These are phyloP conservation scores for Drosophila quadrilineata DNA, from an alignment of 1,140 invertebrate genomes.

Conservation along the genomic window DNA sequence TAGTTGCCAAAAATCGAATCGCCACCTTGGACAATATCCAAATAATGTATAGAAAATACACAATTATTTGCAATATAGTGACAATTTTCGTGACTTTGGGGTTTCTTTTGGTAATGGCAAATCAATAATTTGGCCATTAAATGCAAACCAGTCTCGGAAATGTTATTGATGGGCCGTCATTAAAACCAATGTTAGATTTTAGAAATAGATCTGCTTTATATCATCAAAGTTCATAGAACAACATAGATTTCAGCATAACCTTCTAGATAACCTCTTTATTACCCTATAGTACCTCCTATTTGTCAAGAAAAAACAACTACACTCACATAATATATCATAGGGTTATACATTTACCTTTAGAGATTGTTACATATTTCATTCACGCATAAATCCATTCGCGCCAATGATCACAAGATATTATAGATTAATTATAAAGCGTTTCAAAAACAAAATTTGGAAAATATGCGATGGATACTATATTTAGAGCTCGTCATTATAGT, in stretches of 20 bases:
- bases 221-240: no score
- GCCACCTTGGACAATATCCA: not conserved
- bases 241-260: no score
- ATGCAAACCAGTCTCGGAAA: slow-evolving; percentile 37
- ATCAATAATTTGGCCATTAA: slow-evolving; percentile 58
- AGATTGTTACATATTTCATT: slow-evolving; percentile 52
- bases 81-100: not conserved
- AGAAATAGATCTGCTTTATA: no score
- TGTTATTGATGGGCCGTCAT: no score
- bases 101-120: slow-evolving; percentile 43
- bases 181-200: no score
- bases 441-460: slow-evolving; percentile 37
- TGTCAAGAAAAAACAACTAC: no score
- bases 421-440: slow-evolving; percentile 59
- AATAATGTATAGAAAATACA: no score
- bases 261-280: no score
- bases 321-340: no score
- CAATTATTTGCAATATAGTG: no score
- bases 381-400: slow-evolving; percentile 63
- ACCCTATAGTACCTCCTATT: no score
- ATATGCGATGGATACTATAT: slow-evolving; percentile 42
- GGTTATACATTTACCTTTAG: no score
- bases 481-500: slow-evolving; percentile 42
- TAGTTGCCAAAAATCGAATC: slow-evolving; percentile 9
- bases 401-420: slow-evolving; percentile 47